phyloP scores from a whole-genome alignment of 1,140 invertebrate species.

The Probaryconus sp. region DNA sequence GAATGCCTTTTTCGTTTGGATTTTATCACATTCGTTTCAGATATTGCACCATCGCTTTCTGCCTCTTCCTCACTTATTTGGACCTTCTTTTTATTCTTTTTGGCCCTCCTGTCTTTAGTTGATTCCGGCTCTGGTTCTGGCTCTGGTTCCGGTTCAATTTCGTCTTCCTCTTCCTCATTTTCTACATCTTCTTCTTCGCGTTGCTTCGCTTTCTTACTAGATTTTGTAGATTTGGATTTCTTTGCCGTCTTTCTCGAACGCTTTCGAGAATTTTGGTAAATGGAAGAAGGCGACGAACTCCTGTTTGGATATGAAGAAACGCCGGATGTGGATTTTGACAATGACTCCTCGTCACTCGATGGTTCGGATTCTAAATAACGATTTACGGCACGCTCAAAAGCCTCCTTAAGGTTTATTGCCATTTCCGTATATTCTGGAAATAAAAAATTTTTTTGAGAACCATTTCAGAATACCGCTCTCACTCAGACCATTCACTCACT shows the following conservation, averaged over 20 bases:
- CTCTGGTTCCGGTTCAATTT: constrained; percentile 71
- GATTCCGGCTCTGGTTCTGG: constrained; percentile 37
- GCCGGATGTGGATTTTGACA: constrained; percentile 53
- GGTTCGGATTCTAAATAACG: constrained; percentile 88
- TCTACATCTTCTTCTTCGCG: constrained; percentile 73
- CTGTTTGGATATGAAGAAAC: constrained; percentile 64
- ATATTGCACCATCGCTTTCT: constrained; percentile 70
- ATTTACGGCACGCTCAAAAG: constrained; percentile 87
- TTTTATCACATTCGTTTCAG: constrained; percentile 72
- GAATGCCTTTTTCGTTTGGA: constrained; percentile 65
- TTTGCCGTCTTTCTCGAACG: constrained; percentile 71
- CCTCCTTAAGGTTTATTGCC: constrained; percentile 88
- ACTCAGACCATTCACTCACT: no score
- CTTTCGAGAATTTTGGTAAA: constrained; percentile 69
- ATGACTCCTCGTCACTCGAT: constrained; percentile 83
- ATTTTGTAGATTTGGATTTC: constrained; percentile 71
- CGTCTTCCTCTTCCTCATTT: constrained; percentile 62
- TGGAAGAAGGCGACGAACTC: constrained; percentile 60
- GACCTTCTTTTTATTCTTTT: constrained; percentile 65
- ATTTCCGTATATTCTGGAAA: constrained; percentile 90
- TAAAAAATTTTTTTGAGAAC: no score
- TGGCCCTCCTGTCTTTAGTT: constrained; percentile 65
- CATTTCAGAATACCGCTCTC: no score
- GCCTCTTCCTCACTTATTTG: constrained; percentile 72
- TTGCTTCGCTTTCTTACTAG: constrained; percentile 65